Evolutionary conservation across 2,797 vertebrate species (phyloP), one percentile per base, ranked within the genome.

Genomic region (Lithobates pipiens): DNA sequence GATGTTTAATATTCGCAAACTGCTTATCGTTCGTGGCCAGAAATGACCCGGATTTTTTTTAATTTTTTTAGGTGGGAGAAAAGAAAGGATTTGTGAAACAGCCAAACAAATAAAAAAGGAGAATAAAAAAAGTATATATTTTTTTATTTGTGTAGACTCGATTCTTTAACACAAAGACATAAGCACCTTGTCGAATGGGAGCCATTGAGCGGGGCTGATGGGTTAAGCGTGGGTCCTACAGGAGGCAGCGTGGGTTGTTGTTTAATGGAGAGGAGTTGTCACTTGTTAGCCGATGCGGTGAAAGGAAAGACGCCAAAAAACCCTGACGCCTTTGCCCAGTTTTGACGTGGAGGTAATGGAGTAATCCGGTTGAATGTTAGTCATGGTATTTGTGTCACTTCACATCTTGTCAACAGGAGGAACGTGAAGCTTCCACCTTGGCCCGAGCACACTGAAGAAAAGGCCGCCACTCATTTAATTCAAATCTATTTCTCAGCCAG

Each of bases 331-430:
- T 95, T 21, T 95, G 95, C 95, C 93, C 93, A 94, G 96, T 96
- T 97, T 97, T 99, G 96, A 99, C 95, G 96, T 71, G 91, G 93
- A 95, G 94, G 96, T 95, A 97, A 97, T 95, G 90, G 93, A 94
- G 96, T 98, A 98, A 98, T 98, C 93, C 96, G 97, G 98, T 97
- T 99, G 96, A 97, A 97, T 96, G 94, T 93, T 93, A 96, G 95
- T 95, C 95, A 78, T 94, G 95, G 96, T 96, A 95, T 97, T 98
- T 96, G 95, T 97, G 97, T 99, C 97, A 98, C 96, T 96, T 98
- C 97, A 93, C 93, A 96, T 98, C 95, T 98, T 94, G 93, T 99
- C 97, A 98, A 95, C 95, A 92, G 95, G 95, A 96, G 61, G 96
- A 96, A 96, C 96, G 95, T 95, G 95, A 96, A 90, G 93, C 93